Base-by-base conservation (phyloP, 2,888 invertebrate genomes). In the Drosophila lacicola region DNA sequence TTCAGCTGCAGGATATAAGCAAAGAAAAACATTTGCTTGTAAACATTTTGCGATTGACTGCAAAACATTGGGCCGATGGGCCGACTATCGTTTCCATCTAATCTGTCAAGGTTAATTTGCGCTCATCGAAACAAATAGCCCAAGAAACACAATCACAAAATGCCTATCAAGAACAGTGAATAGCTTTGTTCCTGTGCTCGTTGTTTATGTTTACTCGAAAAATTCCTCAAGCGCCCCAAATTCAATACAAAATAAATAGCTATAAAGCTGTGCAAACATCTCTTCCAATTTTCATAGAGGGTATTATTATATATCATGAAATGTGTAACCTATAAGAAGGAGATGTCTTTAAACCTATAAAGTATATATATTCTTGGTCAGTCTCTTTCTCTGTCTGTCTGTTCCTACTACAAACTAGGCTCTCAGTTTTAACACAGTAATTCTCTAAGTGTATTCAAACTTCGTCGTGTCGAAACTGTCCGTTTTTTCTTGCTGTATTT, bases 81-180 rank as follows among this genome's bases (percentile, higher is more conserved):
- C 36, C 46, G 61, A 5, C 39, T 63, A 76, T 74, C 66, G 64
- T 45, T 55, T 72, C 64, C 53, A 66, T 68, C 62, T 61, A 62
- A 85, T 74, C 69, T 82, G 85, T 74, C 82, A 82, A 71, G 85
- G 82, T 85, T 88, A 76, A 76, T 88, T 88, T 76, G 66, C 42
- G 68, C 61, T 61, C 68, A 78, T 56, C 51, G 34, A 44, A 70
- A 69, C 67, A 66, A 63, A 77, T 53, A 61, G 58, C 14, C 29
- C 41, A 62, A 72, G 47, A 61, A 47, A 78, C 63, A 74, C 58
- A 70, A 62, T 49, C 67, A 42, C 29, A 56, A 60, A 81, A 66
- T 79, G 74, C 58, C 37, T 41, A 45, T 53, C 36, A 17, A 53
- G 49, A 57, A 66, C 77, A 76, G 49, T 46, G 45, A 50, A 45